These are phyloP conservation scores for Aphelinus certus DNA, from an alignment of 1,140 invertebrate genomes.

Conservation along the genomic window DNA sequence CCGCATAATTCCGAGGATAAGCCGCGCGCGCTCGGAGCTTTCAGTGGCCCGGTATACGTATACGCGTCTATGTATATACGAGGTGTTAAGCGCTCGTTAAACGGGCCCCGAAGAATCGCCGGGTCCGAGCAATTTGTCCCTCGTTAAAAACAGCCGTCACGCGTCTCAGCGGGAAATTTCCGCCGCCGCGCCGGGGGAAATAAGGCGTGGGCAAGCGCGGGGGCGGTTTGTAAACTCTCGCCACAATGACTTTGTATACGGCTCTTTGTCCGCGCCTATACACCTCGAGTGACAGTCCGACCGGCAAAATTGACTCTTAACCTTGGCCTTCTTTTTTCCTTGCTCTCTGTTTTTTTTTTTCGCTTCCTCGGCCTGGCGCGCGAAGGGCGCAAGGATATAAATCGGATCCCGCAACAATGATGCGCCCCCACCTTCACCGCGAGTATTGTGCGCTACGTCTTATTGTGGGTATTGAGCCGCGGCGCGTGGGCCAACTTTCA, in stretches of 20 bases:
- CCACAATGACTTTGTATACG: not conserved
- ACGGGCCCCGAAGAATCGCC: constrained; percentile 33
- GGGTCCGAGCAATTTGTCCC: constrained; percentile 54
- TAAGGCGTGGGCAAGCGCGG: constrained; percentile 39
- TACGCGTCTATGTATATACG: constrained; percentile 16
- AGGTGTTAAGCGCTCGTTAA: constrained; percentile 51
- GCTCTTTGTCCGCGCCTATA: not conserved
- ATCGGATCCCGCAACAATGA: constrained; percentile 16
- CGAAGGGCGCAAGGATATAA: constrained; percentile 5
- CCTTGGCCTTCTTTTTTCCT: not conserved
- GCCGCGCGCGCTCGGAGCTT: too few species aligned
- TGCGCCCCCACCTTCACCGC: not conserved
- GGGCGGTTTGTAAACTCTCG: constrained; percentile 56
- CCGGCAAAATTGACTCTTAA: constrained; percentile 36
- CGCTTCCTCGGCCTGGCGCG: too few species aligned
- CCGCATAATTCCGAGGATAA: too few species aligned
- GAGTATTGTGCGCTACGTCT: too few species aligned
- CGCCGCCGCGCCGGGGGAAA: constrained; percentile 42
- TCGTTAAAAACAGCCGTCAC: constrained; percentile 42
- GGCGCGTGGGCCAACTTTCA: constrained; percentile 17
- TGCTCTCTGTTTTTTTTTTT: constrained; percentile 38
- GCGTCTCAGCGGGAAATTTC: constrained; percentile 58
- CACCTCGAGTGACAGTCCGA: constrained; percentile 1
- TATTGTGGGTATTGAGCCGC: constrained; percentile 17
- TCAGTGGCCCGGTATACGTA: too few species aligned